Conservation (phyloP, 2,888 invertebrate species). For the Trichogramma evanescens region DNA sequence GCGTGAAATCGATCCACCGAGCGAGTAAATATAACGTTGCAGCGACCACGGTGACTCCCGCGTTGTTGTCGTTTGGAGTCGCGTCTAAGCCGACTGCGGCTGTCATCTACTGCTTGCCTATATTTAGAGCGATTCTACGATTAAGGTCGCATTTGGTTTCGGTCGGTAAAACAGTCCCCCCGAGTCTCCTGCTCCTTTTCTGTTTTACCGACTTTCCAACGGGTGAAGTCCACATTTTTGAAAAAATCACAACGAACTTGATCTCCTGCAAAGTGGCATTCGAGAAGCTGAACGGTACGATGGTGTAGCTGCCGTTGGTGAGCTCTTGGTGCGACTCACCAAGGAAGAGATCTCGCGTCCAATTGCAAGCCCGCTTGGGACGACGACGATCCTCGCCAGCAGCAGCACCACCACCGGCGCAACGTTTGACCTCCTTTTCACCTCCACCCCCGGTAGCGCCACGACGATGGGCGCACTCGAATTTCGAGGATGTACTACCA, state of each 20-base stretch:
- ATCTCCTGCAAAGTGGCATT: constrained; percentile 30
- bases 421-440: neutral
- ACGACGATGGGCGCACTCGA: neutral
- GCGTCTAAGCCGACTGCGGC: no score
- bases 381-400: neutral
- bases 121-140: no score
- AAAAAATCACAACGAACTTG: constrained; percentile 4
- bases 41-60: no score
- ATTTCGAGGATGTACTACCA: constrained; percentile 30
- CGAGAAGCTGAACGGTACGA: constrained; percentile 31
- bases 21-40: no score
- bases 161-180: no score
- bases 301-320: constrained; percentile 29
- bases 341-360: constrained; percentile 55
- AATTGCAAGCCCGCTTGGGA: constrained; percentile 51
- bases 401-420: neutral
- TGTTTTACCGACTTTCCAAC: no score
- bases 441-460: no score
- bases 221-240: no score
- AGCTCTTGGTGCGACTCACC: constrained; percentile 42
- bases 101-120: no score
- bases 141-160: no score
- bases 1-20: neutral
- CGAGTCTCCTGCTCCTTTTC: no score
- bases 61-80: no score